These are phyloP conservation scores for Peromyscus leucopus DNA, from an alignment of 2,113 vertebrate species.

Conservation along the genomic window DNA sequence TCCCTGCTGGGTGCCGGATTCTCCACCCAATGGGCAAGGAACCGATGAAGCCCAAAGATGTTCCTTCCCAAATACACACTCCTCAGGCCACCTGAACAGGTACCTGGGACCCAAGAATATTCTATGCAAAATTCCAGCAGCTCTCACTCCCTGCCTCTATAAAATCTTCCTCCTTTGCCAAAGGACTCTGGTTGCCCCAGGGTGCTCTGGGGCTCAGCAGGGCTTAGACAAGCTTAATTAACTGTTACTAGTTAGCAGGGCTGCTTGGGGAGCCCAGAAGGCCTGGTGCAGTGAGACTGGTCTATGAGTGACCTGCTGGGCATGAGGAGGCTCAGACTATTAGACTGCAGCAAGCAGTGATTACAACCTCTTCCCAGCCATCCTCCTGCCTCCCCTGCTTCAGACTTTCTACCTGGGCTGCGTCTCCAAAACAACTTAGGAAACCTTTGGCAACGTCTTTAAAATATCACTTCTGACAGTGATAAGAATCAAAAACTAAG, in stretches of 20 bases:
- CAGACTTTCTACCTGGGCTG: accelerated
- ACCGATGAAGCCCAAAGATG: accelerated
- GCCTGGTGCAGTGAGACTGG: too few relatives aligned
- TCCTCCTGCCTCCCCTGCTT: too few relatives aligned
- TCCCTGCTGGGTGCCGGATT: not conserved
- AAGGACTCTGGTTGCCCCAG: not conserved
- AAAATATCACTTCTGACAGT: not conserved
- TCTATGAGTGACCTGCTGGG: accelerated
- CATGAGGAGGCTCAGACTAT: not conserved
- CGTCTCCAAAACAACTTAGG: not conserved
- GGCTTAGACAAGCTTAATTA: not conserved
- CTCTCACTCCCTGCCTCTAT: not conserved
- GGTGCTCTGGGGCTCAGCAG: not conserved
- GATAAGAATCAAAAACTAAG: not conserved
- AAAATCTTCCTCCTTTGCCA: not conserved
- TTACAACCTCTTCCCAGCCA: not conserved
- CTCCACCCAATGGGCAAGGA: accelerated
- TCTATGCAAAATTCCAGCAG: not conserved
- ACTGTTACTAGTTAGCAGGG: too few relatives aligned
- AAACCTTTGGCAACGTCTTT: not conserved
- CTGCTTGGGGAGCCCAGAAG: too few relatives aligned
- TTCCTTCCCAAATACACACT: not conserved
- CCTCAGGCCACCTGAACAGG: not conserved
- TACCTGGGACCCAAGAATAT: not conserved
- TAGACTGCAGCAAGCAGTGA: not conserved